These are phyloP conservation scores for Axinella damicornis DNA, from an alignment of 37 sponge, comb jelly and placozoan species.

Conservation along the genomic window DNA sequence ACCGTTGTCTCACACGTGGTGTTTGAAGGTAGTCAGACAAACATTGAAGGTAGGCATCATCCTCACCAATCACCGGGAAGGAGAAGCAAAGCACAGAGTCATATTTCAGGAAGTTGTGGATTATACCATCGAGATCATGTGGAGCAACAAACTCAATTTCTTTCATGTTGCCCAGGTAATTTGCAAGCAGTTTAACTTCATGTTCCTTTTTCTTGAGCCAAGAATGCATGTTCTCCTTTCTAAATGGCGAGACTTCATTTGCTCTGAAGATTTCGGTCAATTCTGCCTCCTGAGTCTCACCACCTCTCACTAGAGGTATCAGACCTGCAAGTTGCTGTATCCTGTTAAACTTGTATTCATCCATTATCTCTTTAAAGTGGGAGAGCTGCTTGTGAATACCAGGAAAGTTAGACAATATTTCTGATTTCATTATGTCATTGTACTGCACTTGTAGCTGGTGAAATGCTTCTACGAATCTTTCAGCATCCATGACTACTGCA, in stretches of 20 bases:
- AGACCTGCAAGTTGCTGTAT: background rate
- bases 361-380: conserved; percentile 2
- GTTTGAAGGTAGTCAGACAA: conserved; percentile 12
- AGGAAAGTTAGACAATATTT: background rate
- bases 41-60: background rate
- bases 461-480: conserved; percentile 26
- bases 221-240: background rate
- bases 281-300: conserved; percentile 7
- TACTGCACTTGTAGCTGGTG: background rate
- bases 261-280: conserved; percentile 24
- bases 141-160: background rate
- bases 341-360: background rate
- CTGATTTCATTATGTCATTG: conserved; percentile 26
- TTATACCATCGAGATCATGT: background rate
- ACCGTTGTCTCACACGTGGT: background rate
- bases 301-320: conserved; percentile 27
- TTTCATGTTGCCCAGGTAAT: conserved; percentile 7
- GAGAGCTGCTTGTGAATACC: conserved; percentile 19
- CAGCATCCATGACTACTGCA: conserved; percentile 4
- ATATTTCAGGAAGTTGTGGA: background rate
- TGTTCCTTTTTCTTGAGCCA: conserved; percentile 37
- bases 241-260: conserved; percentile 21
- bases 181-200: conserved; percentile 30
- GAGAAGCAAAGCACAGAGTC: conserved; percentile 34
- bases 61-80: conserved; percentile 23